Conservation (phyloP, 2,888 invertebrate species). For the Drosophila monieri region DNA sequence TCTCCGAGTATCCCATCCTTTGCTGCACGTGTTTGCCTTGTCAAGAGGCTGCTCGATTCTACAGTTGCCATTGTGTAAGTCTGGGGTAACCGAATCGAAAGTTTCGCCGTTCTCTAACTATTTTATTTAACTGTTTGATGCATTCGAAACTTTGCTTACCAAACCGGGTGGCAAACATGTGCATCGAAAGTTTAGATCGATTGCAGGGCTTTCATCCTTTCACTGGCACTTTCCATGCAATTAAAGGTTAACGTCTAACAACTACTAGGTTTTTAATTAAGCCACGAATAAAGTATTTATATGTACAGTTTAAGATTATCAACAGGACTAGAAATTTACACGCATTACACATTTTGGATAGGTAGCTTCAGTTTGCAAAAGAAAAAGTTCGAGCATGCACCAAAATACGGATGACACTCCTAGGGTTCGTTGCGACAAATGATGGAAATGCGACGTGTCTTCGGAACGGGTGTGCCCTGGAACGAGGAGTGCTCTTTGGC, state of each 20-base stretch:
- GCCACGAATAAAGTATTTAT: background rate
- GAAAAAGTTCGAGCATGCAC: background rate
- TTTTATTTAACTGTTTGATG: slow-evolving; percentile 28
- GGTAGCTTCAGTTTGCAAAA: background rate
- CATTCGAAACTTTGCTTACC: slow-evolving; percentile 5
- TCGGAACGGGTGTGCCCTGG: slow-evolving; percentile 85
- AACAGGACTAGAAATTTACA: slow-evolving; percentile 1
- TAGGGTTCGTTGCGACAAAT: slow-evolving; percentile 91
- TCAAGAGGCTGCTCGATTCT: slow-evolving; percentile 14
- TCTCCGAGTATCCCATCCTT: background rate
- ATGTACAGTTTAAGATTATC: background rate
- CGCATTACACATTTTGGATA: background rate
- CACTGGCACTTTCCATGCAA: background rate
- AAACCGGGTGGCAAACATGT: slow-evolving; percentile 7
- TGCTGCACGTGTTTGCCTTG: slow-evolving; percentile 22
- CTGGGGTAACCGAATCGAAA: slow-evolving; percentile 26
- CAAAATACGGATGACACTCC: slow-evolving; percentile 3
- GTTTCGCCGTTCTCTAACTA: slow-evolving; percentile 21
- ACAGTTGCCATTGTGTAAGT: slow-evolving; percentile 8
- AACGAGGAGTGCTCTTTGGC: slow-evolving; percentile 88
- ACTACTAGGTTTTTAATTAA: background rate
- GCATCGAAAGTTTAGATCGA: background rate
- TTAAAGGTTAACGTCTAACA: background rate
- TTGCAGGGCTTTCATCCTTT: background rate
- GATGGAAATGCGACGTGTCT: slow-evolving; percentile 90